These are phyloP conservation scores for Onychorhynchus coronatus DNA, from an alignment of 2,113 vertebrate genomes.

Conservation along the genomic window DNA sequence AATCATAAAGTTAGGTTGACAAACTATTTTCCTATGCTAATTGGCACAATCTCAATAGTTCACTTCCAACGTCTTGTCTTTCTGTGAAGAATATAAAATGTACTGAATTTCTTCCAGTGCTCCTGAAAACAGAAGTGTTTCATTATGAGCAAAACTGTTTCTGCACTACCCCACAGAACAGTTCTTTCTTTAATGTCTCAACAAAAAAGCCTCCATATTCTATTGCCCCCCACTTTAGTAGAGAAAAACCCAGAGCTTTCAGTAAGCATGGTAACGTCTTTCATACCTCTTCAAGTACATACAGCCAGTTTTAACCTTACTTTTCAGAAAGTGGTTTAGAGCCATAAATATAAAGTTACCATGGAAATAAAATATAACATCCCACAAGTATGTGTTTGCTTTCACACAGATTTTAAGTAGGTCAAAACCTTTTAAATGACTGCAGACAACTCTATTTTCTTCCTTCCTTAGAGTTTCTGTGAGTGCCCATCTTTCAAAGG, in stretches of 20 bases:
- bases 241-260: too few relatives aligned
- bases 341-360: background rate
- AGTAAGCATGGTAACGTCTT: background rate
- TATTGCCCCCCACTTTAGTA: background rate
- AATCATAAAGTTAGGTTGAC: background rate
- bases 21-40: background rate
- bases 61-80: background rate
- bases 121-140: background rate
- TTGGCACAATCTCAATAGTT: background rate
- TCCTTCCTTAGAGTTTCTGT: background rate
- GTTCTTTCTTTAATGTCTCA: background rate
- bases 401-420: background rate
- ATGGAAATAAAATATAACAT: background rate
- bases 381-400: background rate
- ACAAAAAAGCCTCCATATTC: background rate
- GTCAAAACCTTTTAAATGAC: background rate
- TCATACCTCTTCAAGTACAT: background rate
- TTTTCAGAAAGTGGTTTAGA: background rate
- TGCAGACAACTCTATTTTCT: background rate
- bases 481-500: background rate
- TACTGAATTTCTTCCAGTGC: background rate
- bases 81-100: background rate
- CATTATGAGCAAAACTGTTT: background rate
- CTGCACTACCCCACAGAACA: background rate
- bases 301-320: background rate